These are phyloP conservation scores for Phasia obesa DNA, from an alignment of 2,888 invertebrate genomes.

Conservation along the genomic window DNA sequence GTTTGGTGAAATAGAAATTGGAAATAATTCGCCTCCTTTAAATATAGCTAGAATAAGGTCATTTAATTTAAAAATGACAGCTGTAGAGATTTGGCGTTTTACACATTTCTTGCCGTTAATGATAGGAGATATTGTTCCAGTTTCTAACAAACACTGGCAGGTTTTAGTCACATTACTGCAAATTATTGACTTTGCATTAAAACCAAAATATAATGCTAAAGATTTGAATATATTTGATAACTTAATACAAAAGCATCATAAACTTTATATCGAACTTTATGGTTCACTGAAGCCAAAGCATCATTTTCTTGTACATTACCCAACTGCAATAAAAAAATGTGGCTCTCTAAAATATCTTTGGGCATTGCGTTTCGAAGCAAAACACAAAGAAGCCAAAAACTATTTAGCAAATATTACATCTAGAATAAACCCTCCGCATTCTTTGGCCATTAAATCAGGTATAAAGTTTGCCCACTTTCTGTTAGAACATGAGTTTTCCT, in stretches of 20 bases:
- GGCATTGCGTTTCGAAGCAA: too few relatives aligned
- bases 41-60: too few relatives aligned
- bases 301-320: too few relatives aligned
- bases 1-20: too few relatives aligned
- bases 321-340: too few relatives aligned
- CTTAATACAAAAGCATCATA: too few relatives aligned
- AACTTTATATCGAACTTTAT: constrained; percentile 23
- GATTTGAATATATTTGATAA: too few relatives aligned
- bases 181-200: too few relatives aligned
- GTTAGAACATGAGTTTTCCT: too few relatives aligned
- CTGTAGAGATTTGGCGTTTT: constrained; percentile 33
- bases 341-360: too few relatives aligned
- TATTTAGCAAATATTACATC: constrained; percentile 34
- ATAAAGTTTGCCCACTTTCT: not conserved
- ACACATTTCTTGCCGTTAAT: constrained; percentile 39
- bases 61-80: not conserved
- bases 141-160: constrained; percentile 31
- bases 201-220: too few relatives aligned
- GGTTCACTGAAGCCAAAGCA: constrained; percentile 58
- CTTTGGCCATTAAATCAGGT: not conserved
- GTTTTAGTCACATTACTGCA: constrained; percentile 25
- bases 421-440: not conserved
- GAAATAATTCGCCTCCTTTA: too few relatives aligned
- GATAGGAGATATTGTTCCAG: constrained; percentile 40
- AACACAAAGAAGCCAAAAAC: constrained; percentile 23